A percentile compares a stretch with the other conserved stretches of the same genome.
phyloP scores from a whole-genome alignment of 2,113 vertebrate genomes.

The Balaeniceps rex region DNA sequence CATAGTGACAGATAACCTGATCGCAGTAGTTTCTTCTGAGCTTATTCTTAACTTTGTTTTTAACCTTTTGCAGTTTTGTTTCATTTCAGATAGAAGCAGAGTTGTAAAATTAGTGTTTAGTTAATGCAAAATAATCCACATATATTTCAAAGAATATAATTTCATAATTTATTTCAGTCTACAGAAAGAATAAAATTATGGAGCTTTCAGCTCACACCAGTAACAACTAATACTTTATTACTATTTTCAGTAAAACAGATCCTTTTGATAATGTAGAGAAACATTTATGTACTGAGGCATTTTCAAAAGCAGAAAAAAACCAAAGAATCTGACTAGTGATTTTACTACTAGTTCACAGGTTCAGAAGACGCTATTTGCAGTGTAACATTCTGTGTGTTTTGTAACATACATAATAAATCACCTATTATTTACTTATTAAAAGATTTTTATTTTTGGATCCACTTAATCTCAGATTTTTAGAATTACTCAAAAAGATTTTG shows the following conservation, averaged over 20 bases:
- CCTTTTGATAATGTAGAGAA: background rate
- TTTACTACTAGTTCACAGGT: background rate
- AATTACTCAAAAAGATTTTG: background rate
- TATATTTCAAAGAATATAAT: background rate
- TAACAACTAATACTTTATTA: background rate
- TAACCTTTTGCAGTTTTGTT: background rate
- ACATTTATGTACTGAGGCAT: background rate
- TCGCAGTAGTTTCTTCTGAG: background rate
- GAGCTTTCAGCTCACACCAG: background rate
- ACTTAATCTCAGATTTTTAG: background rate
- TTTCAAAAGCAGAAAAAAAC: background rate
- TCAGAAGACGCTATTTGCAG: background rate
- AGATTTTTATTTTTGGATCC: background rate
- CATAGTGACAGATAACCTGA: background rate
- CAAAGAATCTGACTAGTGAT: background rate
- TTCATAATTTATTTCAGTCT: background rate
- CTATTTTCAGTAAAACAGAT: background rate
- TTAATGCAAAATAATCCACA: background rate
- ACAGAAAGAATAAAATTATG: background rate
- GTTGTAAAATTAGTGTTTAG: background rate
- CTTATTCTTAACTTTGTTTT: background rate
- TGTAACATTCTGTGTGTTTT: background rate
- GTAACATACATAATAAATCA: background rate
- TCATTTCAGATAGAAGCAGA: background rate
- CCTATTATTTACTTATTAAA: background rate